A percentile compares a stretch with the other conserved stretches of the same genome.
Conservation (phyloP, 2,113 vertebrate species). For the Takifugu flavidus region DNA sequence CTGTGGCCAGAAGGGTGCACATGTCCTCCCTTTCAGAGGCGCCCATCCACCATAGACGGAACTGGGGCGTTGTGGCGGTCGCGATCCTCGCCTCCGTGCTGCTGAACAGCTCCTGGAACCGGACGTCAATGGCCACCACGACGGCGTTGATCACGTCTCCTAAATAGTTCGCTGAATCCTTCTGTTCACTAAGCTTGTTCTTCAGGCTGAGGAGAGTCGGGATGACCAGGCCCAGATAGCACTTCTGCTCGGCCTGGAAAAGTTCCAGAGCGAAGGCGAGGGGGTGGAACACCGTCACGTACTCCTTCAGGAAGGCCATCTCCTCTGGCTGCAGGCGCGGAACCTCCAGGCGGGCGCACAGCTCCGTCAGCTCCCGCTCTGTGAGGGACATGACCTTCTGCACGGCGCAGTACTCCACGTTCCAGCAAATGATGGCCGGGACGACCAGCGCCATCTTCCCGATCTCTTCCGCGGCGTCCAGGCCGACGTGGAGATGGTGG, state of each 20-base stretch:
- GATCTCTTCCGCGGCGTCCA: slow-evolving; percentile 61
- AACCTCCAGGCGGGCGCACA: slow-evolving; percentile 64
- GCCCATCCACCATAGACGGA: slow-evolving; percentile 72
- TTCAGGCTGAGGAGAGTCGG: slow-evolving; percentile 73
- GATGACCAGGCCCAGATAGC: slow-evolving; percentile 72
- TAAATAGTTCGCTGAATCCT: slow-evolving; percentile 53
- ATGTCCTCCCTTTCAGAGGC: slow-evolving; percentile 70
- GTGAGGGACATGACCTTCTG: slow-evolving; percentile 68
- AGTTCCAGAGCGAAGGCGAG: slow-evolving; percentile 73
- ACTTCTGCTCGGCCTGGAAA: slow-evolving; percentile 74
- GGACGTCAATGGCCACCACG: slow-evolving; percentile 57
- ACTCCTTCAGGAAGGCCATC: slow-evolving; percentile 71
- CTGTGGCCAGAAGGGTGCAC: slow-evolving; percentile 57
- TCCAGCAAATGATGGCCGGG: slow-evolving; percentile 65
- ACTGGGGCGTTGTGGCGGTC: slow-evolving; percentile 69
- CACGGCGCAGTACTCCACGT: slow-evolving; percentile 66
- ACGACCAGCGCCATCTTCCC: slow-evolving; percentile 62
- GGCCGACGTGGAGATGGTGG: slow-evolving; percentile 60
- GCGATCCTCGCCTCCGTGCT: slow-evolving; percentile 68
- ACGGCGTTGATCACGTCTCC: slow-evolving; percentile 53
- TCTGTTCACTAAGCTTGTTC: slow-evolving; percentile 71
- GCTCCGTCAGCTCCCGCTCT: slow-evolving; percentile 63
- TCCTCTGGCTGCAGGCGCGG: slow-evolving; percentile 63
- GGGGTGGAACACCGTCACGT: slow-evolving; percentile 68
- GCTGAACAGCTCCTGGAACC: slow-evolving; percentile 68